Evolutionary conservation across 2,888 invertebrate genomes (phyloP).

Genomic region (Antheraea assamensis): DNA sequence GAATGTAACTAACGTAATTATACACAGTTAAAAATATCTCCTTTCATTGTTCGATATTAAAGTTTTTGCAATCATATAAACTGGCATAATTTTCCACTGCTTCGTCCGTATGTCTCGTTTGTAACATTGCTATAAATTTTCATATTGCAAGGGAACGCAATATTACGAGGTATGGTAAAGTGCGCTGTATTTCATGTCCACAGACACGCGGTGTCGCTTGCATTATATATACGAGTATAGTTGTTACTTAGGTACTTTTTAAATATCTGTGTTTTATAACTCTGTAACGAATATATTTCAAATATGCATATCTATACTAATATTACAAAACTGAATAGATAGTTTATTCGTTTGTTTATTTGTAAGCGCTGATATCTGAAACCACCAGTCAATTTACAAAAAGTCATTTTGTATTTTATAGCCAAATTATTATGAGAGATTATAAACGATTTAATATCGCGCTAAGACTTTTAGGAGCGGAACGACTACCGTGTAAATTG

Average conservation of each 20-base stretch:
- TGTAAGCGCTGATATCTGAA: too few relatives aligned
- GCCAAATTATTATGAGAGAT: too few relatives aligned
- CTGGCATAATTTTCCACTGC: constrained; percentile 27
- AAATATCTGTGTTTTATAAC: constrained; percentile 16
- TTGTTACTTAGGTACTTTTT: constrained; percentile 28
- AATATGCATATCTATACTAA: background rate
- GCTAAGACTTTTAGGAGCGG: too few relatives aligned
- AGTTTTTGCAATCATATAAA: background rate
- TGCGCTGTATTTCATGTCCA: constrained; percentile 76
- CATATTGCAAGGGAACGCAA: constrained; percentile 78
- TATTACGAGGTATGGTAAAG: constrained; percentile 73
- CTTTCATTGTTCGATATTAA: background rate
- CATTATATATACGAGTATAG: constrained; percentile 66
- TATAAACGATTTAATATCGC: too few relatives aligned
- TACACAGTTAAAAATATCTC: background rate
- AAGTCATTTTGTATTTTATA: too few relatives aligned
- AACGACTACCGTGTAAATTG: too few relatives aligned
- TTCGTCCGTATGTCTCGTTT: constrained; percentile 54
- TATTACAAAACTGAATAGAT: background rate
- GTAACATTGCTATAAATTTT: constrained; percentile 76
- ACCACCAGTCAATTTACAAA: too few relatives aligned
- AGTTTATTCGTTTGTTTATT: too few relatives aligned
- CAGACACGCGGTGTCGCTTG: constrained; percentile 59
- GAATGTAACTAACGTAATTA: too few relatives aligned
- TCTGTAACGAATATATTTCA: background rate